A percentile compares a stretch with the other conserved stretches of the same genome.
Evolutionary conservation across 2,113 vertebrate genomes (phyloP).

Genomic region (Nerophis ophidion): DNA sequence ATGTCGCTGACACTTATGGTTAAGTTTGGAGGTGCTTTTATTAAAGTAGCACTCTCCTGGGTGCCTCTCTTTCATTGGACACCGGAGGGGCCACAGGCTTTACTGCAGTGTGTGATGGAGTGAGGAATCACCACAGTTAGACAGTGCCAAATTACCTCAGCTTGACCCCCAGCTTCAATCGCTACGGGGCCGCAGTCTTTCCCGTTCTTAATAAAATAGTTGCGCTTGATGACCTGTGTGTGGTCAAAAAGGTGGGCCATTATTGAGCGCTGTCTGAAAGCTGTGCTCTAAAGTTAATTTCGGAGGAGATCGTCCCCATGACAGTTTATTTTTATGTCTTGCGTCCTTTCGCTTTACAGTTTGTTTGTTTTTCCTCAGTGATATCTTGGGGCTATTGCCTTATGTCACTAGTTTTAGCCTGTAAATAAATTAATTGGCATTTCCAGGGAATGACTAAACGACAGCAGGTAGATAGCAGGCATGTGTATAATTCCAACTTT

Average conservation of each 20-base stretch:
- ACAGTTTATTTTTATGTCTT: constrained; percentile 22
- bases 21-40: constrained; percentile 68
- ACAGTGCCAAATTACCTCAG: constrained; percentile 48
- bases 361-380: background rate
- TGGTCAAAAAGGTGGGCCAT: constrained; percentile 40
- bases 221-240: constrained; percentile 53
- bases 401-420: background rate
- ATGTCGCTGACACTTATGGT: constrained; percentile 57
- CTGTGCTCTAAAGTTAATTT: constrained; percentile 21
- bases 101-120: constrained; percentile 56
- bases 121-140: constrained; percentile 46
- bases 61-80: constrained; percentile 49
- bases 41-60: constrained; percentile 54
- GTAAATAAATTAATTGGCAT: background rate
- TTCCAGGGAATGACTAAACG: background rate
- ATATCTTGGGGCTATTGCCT: constrained; percentile 1
- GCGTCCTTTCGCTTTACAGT: constrained; percentile 10
- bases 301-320: constrained; percentile 18
- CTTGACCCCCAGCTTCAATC: constrained; percentile 31
- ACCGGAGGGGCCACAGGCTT: constrained; percentile 52
- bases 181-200: constrained; percentile 32
- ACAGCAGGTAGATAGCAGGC: too few species aligned
- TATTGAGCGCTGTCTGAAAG: constrained; percentile 37
- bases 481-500: too few species aligned
- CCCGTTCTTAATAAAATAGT: constrained; percentile 60